phyloP scores from a whole-genome alignment of 2,797 vertebrate genomes.

The Cottoperca gobio region DNA sequence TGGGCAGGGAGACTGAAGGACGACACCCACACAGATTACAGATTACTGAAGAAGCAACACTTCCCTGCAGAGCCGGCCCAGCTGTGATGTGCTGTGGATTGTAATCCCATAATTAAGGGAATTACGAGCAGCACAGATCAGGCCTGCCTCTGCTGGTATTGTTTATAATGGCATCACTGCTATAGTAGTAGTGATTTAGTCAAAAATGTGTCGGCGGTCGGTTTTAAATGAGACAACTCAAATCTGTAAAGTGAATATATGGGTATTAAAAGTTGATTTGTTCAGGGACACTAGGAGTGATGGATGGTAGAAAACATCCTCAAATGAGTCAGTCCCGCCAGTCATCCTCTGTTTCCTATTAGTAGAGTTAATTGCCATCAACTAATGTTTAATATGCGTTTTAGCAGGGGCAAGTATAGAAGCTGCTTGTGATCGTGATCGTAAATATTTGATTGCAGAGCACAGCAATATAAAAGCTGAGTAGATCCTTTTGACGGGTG shows the following conservation, averaged over 20 bases:
- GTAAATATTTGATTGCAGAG: conserved; percentile 37
- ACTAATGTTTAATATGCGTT: conserved; percentile 25
- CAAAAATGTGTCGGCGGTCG: conserved; percentile 4
- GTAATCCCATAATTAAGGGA: conserved; percentile 68
- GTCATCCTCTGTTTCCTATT: not conserved
- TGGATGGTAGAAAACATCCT: not conserved
- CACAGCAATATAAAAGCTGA: conserved; percentile 7
- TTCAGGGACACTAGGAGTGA: not conserved
- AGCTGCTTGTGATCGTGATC: conserved; percentile 34
- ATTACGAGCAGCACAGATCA: conserved; percentile 40
- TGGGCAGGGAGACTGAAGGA: conserved; percentile 48
- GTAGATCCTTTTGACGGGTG: not conserved
- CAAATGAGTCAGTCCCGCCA: not conserved
- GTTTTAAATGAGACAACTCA: conserved; percentile 28
- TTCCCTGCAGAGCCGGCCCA: conserved; percentile 51
- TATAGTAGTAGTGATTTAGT: conserved; percentile 2
- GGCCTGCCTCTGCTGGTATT: conserved; percentile 55
- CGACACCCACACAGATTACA: conserved; percentile 66
- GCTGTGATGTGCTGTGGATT: conserved; percentile 63
- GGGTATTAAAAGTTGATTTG: conserved; percentile 24
- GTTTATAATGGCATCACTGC: conserved; percentile 17
- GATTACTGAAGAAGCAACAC: conserved; percentile 64
- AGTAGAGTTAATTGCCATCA: conserved; percentile 6
- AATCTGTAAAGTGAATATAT: conserved; percentile 1
- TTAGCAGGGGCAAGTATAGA: conserved; percentile 32